phyloP scores from a whole-genome alignment of 2,113 vertebrate genomes.

The Podiceps cristatus region DNA sequence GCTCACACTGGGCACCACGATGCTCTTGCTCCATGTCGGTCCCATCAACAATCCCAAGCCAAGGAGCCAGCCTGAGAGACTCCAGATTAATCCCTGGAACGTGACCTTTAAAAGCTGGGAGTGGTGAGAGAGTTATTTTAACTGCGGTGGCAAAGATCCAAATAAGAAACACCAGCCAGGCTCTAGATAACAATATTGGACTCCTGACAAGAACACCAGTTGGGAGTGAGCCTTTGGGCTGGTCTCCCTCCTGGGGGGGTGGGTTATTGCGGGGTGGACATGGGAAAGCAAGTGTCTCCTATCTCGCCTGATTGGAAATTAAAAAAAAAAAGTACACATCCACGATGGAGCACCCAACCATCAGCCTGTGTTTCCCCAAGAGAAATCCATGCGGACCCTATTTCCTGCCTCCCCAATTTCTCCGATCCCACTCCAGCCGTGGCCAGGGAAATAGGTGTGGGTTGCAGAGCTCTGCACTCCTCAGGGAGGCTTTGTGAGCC shows the following conservation, averaged over 20 bases:
- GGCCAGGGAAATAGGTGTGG: background rate
- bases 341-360: background rate
- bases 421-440: background rate
- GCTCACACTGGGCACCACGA: accelerated
- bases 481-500: background rate
- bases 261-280: accelerated
- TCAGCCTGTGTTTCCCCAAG: background rate
- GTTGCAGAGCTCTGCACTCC: background rate
- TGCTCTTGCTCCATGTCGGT: accelerated
- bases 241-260: background rate
- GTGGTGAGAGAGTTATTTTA: constrained; percentile 51
- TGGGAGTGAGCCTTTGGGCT: background rate
- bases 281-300: background rate
- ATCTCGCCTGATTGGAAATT: background rate
- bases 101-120: constrained; percentile 46
- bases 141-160: background rate
- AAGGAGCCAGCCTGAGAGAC: background rate
- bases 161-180: constrained; percentile 11
- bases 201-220: background rate
- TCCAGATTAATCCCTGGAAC: background rate
- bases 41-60: background rate
- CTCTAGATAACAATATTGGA: constrained; percentile 44
- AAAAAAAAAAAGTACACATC: background rate
- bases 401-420: background rate
- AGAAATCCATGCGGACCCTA: background rate